Evolutionary conservation across 1,140 invertebrate genomes (phyloP).

Genomic region (Dinoponera quadriceps): DNA sequence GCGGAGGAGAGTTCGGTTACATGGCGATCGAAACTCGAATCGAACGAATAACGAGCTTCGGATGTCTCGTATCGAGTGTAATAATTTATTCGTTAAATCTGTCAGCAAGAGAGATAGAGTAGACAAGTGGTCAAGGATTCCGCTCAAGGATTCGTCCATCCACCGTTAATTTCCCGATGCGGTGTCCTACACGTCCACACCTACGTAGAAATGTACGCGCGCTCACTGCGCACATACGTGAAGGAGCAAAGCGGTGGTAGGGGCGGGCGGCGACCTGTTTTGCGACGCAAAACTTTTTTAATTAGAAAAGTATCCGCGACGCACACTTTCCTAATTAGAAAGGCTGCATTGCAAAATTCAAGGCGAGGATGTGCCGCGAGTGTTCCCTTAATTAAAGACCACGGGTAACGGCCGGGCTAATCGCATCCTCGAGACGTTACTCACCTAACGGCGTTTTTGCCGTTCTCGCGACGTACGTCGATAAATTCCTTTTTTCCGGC

Average conservation of each 20-base stretch:
- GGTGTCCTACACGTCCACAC: not conserved
- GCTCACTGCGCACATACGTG: not conserved
- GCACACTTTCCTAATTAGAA: conserved; percentile 70
- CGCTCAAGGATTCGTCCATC: not conserved
- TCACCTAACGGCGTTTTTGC: conserved; percentile 56
- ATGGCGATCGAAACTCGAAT: not conserved
- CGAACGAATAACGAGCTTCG: not conserved
- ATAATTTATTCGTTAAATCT: conserved; percentile 19
- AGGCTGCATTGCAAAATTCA: conserved; percentile 69
- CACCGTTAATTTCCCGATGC: conserved; percentile 16
- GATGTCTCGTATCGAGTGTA: not conserved
- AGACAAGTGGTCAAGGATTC: not conserved
- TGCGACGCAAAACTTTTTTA: conserved; percentile 70
- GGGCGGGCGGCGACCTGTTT: conserved; percentile 44
- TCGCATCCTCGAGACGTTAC: conserved; percentile 39
- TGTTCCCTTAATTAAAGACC: conserved; percentile 69
- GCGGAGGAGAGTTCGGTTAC: not conserved
- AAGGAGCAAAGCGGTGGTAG: not conserved
- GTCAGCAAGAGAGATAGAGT: not conserved
- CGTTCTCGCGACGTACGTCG: conserved; percentile 60
- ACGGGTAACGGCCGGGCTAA: conserved; percentile 40
- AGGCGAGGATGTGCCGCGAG: conserved; percentile 44
- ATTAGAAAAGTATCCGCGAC: conserved; percentile 69
- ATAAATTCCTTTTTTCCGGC: conserved; percentile 73
- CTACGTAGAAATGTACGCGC: not conserved